phyloP scores from a whole-genome alignment of 30 jellyfish, hydroid and myxozoan species.

The Hydra vulgaris region DNA sequence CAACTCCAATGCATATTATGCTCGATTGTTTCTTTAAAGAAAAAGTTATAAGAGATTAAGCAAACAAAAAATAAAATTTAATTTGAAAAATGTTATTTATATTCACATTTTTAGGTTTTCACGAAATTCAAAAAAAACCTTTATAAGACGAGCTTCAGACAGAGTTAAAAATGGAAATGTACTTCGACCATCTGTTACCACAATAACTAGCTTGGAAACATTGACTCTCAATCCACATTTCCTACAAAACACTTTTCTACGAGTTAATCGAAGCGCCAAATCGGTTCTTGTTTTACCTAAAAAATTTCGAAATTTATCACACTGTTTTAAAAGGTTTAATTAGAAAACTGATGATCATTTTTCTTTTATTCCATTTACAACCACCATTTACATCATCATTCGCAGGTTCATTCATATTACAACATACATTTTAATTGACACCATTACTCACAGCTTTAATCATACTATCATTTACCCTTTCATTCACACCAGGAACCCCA shows the following conservation, averaged over 20 bases:
- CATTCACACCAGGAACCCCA: too few relatives aligned
- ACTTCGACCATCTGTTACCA: slow-evolving; percentile 75
- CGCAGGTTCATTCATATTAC: too few relatives aligned
- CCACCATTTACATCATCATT: too few relatives aligned
- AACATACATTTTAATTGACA: too few relatives aligned
- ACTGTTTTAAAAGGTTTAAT: too few relatives aligned
- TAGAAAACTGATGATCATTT: too few relatives aligned
- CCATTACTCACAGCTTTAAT: too few relatives aligned
- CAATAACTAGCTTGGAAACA: slow-evolving; percentile 50
- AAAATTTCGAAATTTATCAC: slow-evolving; percentile 15
- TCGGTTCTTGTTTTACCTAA: slow-evolving; percentile 70
- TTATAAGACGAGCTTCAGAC: background rate
- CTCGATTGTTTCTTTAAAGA: slow-evolving; percentile 2
- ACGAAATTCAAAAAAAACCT: background rate
- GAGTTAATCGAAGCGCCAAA: slow-evolving; percentile 49
- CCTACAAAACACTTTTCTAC: slow-evolving; percentile 41
- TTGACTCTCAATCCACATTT: slow-evolving; percentile 41
- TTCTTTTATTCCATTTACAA: background rate
- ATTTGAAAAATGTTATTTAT: too few relatives aligned
- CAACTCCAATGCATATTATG: slow-evolving; percentile 55
- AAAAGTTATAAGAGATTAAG: too few relatives aligned
- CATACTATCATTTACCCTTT: too few relatives aligned
- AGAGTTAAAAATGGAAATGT: background rate
- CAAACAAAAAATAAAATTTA: too few relatives aligned
- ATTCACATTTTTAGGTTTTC: too few relatives aligned